These are phyloP conservation scores for Trissolcus japonicus DNA, from an alignment of 2,888 invertebrate species.

Conservation along the genomic window DNA sequence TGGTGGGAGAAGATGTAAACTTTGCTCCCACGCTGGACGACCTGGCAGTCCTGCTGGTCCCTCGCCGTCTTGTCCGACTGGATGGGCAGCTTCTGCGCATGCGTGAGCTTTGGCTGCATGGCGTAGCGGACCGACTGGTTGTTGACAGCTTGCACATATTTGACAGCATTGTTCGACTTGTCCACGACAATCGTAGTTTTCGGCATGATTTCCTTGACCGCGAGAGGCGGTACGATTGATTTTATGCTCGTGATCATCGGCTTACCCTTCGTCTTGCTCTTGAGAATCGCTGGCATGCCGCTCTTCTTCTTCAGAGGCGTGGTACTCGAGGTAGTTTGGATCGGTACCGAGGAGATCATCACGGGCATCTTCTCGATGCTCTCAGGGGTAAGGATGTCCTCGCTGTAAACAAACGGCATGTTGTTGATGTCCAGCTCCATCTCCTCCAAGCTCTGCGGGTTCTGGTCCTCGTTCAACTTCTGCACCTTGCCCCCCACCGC, in stretches of 20 bases:
- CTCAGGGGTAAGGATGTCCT: constrained; percentile 83
- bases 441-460: constrained; percentile 65
- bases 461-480: not conserved
- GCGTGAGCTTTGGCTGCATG: constrained; percentile 66
- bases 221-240: constrained; percentile 71
- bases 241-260: constrained; percentile 73
- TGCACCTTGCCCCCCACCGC: constrained; percentile 57
- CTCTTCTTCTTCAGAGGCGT: constrained; percentile 69
- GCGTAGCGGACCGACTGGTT: constrained; percentile 70
- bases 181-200: constrained; percentile 61
- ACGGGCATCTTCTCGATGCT: constrained; percentile 84
- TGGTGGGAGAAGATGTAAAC: constrained; percentile 73
- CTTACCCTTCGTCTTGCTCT: constrained; percentile 70
- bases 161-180: constrained; percentile 65
- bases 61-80: constrained; percentile 65
- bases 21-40: constrained; percentile 72
- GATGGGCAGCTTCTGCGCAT: constrained; percentile 66
- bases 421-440: constrained; percentile 84
- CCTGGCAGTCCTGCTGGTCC: constrained; percentile 63
- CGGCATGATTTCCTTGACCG: constrained; percentile 62
- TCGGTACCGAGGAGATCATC: constrained; percentile 73
- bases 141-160: constrained; percentile 71
- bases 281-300: constrained; percentile 70
- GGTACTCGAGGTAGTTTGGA: constrained; percentile 52
- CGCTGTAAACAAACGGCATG: constrained; percentile 86